phyloP scores from a whole-genome alignment of 1,140 invertebrate species.

The Nixonia krombeini region DNA sequence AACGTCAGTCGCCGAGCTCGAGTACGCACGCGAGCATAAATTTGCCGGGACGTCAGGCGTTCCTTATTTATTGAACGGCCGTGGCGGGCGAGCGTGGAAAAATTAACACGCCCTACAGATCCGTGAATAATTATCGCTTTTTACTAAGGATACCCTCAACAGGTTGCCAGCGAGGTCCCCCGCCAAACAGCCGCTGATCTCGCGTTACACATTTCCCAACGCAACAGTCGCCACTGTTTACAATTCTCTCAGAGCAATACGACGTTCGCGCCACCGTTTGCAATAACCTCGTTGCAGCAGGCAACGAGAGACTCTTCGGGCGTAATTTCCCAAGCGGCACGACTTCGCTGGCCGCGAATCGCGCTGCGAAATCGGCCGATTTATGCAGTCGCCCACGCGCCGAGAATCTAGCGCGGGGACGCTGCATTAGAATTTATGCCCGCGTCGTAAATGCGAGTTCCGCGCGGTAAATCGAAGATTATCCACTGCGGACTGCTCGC shows the following conservation, averaged over 20 bases:
- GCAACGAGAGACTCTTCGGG: neutral
- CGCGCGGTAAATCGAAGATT: constrained; percentile 27
- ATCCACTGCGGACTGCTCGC: constrained; percentile 9
- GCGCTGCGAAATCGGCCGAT: constrained; percentile 18
- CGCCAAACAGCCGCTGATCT: too few relatives aligned
- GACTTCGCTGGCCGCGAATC: too few relatives aligned
- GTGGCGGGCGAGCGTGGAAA: constrained; percentile 11
- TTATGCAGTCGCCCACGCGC: constrained; percentile 26
- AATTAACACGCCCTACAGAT: neutral
- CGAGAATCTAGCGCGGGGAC: constrained; percentile 4
- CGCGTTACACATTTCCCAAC: too few relatives aligned
- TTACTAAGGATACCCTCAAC: constrained; percentile 2
- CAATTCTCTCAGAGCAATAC: too few relatives aligned
- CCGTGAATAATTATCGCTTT: neutral
- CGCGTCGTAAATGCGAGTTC: constrained; percentile 13
- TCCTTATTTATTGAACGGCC: constrained; percentile 63
- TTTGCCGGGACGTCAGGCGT: constrained; percentile 38
- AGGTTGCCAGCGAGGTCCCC: constrained; percentile 1
- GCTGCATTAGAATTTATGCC: constrained; percentile 19
- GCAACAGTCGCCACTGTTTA: too few relatives aligned
- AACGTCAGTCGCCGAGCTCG: too few relatives aligned
- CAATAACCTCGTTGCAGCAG: neutral
- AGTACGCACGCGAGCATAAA: constrained; percentile 60
- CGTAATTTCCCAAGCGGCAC: too few relatives aligned
- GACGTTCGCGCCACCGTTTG: neutral